These are phyloP conservation scores for Cephalopachus bancanus DNA, from an alignment of 2,797 vertebrate species.

Conservation along the genomic window DNA sequence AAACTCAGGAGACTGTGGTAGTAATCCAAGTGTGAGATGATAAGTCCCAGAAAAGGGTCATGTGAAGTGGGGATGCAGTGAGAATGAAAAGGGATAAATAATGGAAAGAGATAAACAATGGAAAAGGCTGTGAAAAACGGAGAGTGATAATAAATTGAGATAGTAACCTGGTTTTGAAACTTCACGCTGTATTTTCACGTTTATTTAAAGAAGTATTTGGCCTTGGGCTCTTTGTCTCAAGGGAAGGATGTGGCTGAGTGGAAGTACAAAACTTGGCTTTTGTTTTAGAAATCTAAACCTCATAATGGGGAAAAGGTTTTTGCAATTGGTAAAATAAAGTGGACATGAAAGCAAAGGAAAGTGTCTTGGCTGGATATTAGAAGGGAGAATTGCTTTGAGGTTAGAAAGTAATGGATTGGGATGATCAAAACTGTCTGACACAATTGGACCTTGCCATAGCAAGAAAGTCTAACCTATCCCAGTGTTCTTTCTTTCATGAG, in stretches of 20 bases:
- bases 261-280: constrained; percentile 35
- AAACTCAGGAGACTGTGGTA: neutral
- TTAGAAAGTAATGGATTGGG: neutral
- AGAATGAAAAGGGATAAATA: neutral
- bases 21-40: neutral
- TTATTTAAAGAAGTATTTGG: neutral
- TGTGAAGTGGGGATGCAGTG: neutral
- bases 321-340: constrained; percentile 26
- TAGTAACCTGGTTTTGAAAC: constrained; percentile 19
- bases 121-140: neutral
- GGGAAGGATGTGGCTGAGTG: neutral
- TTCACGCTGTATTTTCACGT: neutral
- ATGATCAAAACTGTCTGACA: too few species aligned
- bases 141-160: neutral
- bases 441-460: too few species aligned
- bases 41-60: neutral
- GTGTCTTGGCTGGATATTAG: constrained; percentile 29
- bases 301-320: constrained; percentile 17
- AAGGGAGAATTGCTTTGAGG: constrained; percentile 18
- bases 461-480: too few species aligned
- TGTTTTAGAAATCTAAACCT: constrained; percentile 52
- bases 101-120: neutral
- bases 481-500: too few species aligned
- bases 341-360: neutral
- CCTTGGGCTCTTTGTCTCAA: neutral